Percentiles rank a stretch among this genome's conserved stretches.
Evolutionary conservation across 2,113 vertebrate genomes (phyloP).

Genomic region (Phalacrocorax aristotelis): DNA sequence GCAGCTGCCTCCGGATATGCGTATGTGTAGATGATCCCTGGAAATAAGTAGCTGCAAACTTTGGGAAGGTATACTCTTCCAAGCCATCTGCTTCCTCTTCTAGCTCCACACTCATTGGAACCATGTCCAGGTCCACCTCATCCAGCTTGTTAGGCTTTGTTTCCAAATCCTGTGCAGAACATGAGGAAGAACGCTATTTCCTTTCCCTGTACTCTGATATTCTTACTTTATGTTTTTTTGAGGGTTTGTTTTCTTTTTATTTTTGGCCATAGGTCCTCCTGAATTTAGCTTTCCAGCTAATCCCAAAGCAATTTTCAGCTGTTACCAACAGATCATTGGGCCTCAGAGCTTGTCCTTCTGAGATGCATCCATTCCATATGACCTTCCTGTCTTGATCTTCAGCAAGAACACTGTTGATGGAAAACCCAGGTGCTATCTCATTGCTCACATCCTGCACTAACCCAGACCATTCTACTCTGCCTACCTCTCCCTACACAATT

Average conservation of each 20-base stretch:
- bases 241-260: background rate
- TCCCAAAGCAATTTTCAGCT: background rate
- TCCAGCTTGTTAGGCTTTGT: conserved; percentile 65
- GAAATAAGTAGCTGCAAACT: conserved; percentile 94
- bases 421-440: background rate
- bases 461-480: background rate
- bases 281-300: background rate
- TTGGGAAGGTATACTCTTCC: conserved; percentile 89
- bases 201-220: background rate
- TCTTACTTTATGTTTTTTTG: background rate
- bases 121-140: conserved; percentile 87
- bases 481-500: background rate
- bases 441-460: background rate
- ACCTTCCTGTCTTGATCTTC: background rate
- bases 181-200: background rate
- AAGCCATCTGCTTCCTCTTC: conserved; percentile 80
- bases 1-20: conserved; percentile 80
- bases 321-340: background rate
- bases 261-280: background rate
- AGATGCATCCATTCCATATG: background rate
- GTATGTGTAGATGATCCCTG: conserved; percentile 85
- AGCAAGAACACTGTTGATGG: background rate
- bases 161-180: conserved; percentile 81
- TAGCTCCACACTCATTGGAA: conserved; percentile 74
- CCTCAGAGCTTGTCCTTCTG: background rate